Evolutionary conservation across 2,797 vertebrate species (phyloP).

Genomic region (Macropus fuliginosus): DNA sequence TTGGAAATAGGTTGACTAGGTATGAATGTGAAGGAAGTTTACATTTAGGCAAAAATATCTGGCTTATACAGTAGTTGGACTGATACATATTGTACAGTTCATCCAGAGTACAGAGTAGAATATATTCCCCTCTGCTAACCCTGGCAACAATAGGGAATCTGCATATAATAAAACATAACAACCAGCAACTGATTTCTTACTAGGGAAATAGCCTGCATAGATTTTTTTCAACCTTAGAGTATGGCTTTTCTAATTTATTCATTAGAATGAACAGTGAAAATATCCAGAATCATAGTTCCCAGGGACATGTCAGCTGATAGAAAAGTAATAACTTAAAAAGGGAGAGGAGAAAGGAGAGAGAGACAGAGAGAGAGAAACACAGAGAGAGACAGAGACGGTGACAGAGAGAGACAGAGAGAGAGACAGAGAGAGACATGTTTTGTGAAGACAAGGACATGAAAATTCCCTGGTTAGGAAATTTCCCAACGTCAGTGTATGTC

Average conservation of each 20-base stretch:
- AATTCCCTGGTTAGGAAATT: not conserved
- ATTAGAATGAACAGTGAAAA: constrained; percentile 41
- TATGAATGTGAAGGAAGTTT: not conserved
- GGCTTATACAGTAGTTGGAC: not conserved
- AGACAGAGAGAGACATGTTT: not conserved
- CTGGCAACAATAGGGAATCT: not conserved
- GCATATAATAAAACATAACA: constrained; percentile 6
- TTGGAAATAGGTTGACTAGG: not conserved
- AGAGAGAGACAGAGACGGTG: not conserved
- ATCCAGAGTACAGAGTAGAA: not conserved
- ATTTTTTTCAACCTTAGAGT: constrained; percentile 2
- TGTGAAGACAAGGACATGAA: constrained; percentile 16
- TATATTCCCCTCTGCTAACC: not conserved
- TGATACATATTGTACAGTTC: not conserved
- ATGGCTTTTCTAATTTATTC: constrained; percentile 61
- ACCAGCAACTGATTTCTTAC: constrained; percentile 44
- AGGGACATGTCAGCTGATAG: constrained; percentile 3
- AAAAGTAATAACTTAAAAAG: not conserved
- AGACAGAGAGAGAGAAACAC: not conserved
- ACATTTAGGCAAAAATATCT: not conserved
- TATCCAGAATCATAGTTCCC: not conserved
- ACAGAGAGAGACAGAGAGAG: not conserved
- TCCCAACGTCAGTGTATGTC: not conserved
- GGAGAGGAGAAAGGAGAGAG: not conserved
- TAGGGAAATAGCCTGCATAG: not conserved